phyloP scores from a whole-genome alignment of 2,888 invertebrate genomes.

The Podabrus alpinus region DNA sequence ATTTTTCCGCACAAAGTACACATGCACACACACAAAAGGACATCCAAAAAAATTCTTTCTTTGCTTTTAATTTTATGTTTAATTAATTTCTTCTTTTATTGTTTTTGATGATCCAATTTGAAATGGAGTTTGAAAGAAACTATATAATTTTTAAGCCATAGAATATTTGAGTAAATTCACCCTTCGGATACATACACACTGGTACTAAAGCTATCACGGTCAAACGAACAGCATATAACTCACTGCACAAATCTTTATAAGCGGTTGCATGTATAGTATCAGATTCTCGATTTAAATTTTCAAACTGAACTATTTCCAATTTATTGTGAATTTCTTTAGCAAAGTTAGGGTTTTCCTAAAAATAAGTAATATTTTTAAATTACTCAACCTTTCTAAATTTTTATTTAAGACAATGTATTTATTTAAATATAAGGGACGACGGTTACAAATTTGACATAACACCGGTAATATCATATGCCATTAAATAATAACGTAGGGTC shows the following conservation, averaged over 20 bases:
- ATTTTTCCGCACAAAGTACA: too few species aligned
- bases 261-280: constrained; percentile 11
- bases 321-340: not conserved
- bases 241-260: constrained; percentile 24
- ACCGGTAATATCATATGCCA: constrained; percentile 44
- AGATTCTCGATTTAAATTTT: not conserved
- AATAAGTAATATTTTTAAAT: not conserved
- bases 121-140: not conserved
- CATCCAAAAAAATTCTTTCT: too few species aligned
- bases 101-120: too few species aligned
- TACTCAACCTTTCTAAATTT: too few species aligned
- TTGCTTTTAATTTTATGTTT: too few species aligned
- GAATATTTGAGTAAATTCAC: not conserved
- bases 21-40: too few species aligned
- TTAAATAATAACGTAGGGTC: constrained; percentile 49
- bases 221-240: constrained; percentile 15
- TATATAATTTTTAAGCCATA: not conserved
- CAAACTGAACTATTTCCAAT: not conserved
- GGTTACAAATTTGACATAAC: constrained; percentile 40
- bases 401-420: not conserved
- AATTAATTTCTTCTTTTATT: too few species aligned
- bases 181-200: constrained; percentile 6
- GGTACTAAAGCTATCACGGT: constrained; percentile 17
- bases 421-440: not conserved
- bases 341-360: not conserved